These are phyloP conservation scores for Laticauda colubrina DNA, from an alignment of 2,113 vertebrate genomes.

Conservation along the genomic window DNA sequence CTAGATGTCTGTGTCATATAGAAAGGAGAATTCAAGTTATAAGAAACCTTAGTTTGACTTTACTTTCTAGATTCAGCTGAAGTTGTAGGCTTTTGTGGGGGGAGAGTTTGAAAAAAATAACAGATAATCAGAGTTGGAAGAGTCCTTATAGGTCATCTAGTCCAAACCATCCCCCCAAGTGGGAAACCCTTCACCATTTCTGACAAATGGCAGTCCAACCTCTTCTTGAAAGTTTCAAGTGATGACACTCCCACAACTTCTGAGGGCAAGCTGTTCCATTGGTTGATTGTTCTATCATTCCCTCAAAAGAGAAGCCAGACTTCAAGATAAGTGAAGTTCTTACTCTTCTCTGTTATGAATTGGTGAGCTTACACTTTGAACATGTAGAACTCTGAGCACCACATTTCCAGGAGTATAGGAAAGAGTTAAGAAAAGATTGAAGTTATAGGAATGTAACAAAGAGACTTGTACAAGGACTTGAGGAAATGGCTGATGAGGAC, in stretches of 20 bases:
- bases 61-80: neutral
- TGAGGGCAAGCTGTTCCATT: no score
- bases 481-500: neutral
- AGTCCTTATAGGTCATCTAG: no score
- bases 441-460: neutral
- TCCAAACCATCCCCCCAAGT: no score
- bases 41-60: neutral
- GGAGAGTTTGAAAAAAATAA: neutral
- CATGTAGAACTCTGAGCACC: neutral
- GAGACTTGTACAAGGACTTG: neutral
- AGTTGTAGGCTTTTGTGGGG: neutral
- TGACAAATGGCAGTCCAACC: no score
- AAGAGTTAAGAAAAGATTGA: neutral
- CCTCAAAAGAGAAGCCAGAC: neutral
- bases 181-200: no score
- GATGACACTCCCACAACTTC: no score
- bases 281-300: neutral
- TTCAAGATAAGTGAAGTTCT: neutral
- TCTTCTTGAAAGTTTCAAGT: no score
- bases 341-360: neutral
- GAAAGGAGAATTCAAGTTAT: neutral
- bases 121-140: no score
- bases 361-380: neutral
- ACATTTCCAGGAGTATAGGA: neutral
- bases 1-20: neutral